phyloP scores from a whole-genome alignment of 2,888 invertebrate species.

The Myopa tessellatipennis region DNA sequence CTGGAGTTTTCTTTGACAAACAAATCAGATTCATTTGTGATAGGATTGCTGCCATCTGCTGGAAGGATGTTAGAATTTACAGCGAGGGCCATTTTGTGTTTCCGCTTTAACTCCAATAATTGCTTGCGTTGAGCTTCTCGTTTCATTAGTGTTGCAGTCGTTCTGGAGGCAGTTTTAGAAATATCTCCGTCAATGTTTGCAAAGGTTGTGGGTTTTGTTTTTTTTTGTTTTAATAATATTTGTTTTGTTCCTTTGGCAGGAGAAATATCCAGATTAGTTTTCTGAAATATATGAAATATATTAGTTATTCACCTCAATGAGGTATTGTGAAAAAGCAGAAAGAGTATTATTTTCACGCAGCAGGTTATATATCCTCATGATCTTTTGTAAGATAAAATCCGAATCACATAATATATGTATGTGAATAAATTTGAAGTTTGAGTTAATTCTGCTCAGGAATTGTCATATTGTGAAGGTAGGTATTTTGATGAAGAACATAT shows the following conservation, averaged over 20 bases:
- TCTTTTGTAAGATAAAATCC: no score
- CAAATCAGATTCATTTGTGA: background rate
- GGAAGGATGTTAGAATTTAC: constrained; percentile 41
- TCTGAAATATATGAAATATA: constrained; percentile 49
- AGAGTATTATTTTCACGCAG: no score
- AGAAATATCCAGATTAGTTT: constrained; percentile 46
- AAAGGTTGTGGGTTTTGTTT: constrained; percentile 51
- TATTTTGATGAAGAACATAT: no score
- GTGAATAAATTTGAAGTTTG: no score
- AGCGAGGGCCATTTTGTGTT: constrained; percentile 62
- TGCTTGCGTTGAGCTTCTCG: constrained; percentile 81
- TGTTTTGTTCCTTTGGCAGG: constrained; percentile 49
- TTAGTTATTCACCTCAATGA: background rate
- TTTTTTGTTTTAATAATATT: constrained; percentile 54
- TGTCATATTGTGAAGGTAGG: no score
- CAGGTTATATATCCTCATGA: no score
- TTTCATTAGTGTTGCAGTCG: constrained; percentile 70
- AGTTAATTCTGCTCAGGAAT: no score
- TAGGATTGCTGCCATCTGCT: constrained; percentile 1
- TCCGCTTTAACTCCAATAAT: constrained; percentile 75
- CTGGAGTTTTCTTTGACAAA: constrained; percentile 11
- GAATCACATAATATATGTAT: no score
- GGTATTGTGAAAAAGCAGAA: no score
- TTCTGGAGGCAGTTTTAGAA: constrained; percentile 49
- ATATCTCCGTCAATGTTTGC: constrained; percentile 51